Evolutionary conservation across 2,797 vertebrate genomes (phyloP), one percentile per base, ranked within the genome.

Genomic region (Morelia viridis): DNA sequence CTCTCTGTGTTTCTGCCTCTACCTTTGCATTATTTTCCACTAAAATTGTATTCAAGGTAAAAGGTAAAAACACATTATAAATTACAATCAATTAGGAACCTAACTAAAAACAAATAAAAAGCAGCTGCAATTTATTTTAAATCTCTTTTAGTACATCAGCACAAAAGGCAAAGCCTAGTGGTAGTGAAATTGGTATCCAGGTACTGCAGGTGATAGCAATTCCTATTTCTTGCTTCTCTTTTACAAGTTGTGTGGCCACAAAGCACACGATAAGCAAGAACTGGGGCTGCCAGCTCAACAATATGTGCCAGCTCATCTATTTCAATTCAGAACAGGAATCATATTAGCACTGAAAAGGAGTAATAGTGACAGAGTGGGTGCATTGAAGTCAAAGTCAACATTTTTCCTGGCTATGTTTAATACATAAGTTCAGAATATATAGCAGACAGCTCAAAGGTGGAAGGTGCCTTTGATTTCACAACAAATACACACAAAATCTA

Each of bases 271-370:
- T 46, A 62, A 88, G 61, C 35, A 88, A 61, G 60, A 64, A 46
- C 6, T 62, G 13, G 41, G 60, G 28, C 4, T 28, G 60, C 61
- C 41, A 41, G 41, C 60, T 64, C 26, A 57, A 57, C n/a, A n/a
- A 35, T 86, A 31, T 3, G 6, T 87, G 58, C 58, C 35, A 87
- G 57, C 86, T 61, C 58, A 61, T 61, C 62, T 19, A 64, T 88
- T 88, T 46, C 24, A 80, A 46, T 88, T 65, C 87, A 88, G 62
- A 19, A 53, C 26, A 50, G 41, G n/a, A 88, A 28, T 88, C 41
- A 88, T 88, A 35, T 87, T 87, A 31, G 87, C 35, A 9, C 8
- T 65, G 87, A 89, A 71, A 89, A 89, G 50, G n/a, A 71, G n/a
- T n/a, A 71, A 89, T 6, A 46, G 28, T 56, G 62, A 71, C 28